Percentiles rank a stretch among this genome's conserved stretches.
Evolutionary conservation across 2,113 vertebrate species (phyloP).

Genomic region (Promerops cafer): DNA sequence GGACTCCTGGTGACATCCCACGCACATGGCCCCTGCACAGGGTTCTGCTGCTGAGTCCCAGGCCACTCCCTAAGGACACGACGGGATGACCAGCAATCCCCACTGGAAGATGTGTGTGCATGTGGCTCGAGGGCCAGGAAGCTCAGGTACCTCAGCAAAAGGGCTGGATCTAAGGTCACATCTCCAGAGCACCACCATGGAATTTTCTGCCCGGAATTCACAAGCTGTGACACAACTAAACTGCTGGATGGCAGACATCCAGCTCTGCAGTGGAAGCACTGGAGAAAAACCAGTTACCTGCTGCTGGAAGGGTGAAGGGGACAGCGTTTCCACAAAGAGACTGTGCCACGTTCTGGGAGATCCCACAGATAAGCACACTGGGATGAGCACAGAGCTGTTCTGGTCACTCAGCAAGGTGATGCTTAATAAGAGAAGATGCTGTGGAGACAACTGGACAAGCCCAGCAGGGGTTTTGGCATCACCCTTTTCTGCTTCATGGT

Average conservation of each 20-base stretch:
- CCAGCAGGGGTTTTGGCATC: not conserved
- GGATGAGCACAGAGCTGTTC: not conserved
- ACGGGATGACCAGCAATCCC: not conserved
- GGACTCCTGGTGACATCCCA: fast-evolving
- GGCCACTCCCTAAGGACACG: fast-evolving
- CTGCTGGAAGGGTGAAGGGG: not conserved
- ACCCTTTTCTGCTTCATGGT: fast-evolving
- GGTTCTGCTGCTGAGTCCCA: fast-evolving
- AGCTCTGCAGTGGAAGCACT: not conserved
- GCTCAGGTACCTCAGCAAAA: not conserved
- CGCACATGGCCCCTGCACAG: fast-evolving
- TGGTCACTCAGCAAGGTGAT: not conserved
- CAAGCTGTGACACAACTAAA: not conserved
- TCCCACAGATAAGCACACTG: fast-evolving
- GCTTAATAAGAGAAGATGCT: too few species aligned
- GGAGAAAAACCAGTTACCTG: not conserved
- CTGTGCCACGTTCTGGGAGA: too few species aligned
- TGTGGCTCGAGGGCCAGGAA: fast-evolving
- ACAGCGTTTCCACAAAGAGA: fast-evolving
- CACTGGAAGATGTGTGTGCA: fast-evolving
- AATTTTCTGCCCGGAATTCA: not conserved
- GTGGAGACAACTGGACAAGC: not conserved
- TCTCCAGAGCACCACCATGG: not conserved
- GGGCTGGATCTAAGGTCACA: not conserved
- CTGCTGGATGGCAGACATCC: not conserved